Base-by-base conservation (phyloP, 2,797 vertebrate genomes). In the Silurus aristotelis region DNA sequence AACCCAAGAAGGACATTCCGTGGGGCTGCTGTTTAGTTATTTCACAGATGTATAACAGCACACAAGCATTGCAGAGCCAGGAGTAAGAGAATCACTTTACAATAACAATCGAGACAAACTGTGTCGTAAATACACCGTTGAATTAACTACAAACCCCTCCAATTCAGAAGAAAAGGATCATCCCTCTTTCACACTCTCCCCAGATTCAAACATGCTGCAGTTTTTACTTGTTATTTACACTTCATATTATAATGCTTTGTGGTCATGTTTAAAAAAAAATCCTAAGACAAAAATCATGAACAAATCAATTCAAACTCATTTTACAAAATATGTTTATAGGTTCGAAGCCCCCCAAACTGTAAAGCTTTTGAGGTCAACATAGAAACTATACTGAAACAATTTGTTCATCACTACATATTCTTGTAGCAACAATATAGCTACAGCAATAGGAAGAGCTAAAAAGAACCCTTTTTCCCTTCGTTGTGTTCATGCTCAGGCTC, bases 381-480 rank as follows among this genome's bases (percentile, higher is more conserved):
- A 60, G 27, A 68, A 82, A 61, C n/a, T 22, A 43, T 5, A 78
- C 70, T 83, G 75, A 25, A 83, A 79, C 27, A 75, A 48, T 48
- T 80, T 67, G n/a, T 83, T 66, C 68, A 75, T 66, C 52, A 60
- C 46, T 66, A n/a, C 17, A 76, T 66, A 63, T 60, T 58, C 25
- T 3, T 67, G 52, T 22, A 83, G 63, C 64, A 70, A 31, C 38
- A 63, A 70, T 52, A 68, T 22, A 31, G 56, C 79, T 78, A 63
- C 38, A 83, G 27, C 20, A 55, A 89, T 79, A 77, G 61, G 63
- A 48, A 56, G 20, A 55, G 52, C 6, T 82, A 6, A 86, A 86
- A 82, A 75, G 6, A 67, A 79, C 66, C 22, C 52, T 38, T 68
- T 83, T 80, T 52, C 68, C 68, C 71, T 81, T 87, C 85, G n/a